A percentile compares a stretch with the other conserved stretches of the same genome.
Evolutionary conservation across 2,113 vertebrate species (phyloP).

Genomic region (Istiophorus platypterus): DNA sequence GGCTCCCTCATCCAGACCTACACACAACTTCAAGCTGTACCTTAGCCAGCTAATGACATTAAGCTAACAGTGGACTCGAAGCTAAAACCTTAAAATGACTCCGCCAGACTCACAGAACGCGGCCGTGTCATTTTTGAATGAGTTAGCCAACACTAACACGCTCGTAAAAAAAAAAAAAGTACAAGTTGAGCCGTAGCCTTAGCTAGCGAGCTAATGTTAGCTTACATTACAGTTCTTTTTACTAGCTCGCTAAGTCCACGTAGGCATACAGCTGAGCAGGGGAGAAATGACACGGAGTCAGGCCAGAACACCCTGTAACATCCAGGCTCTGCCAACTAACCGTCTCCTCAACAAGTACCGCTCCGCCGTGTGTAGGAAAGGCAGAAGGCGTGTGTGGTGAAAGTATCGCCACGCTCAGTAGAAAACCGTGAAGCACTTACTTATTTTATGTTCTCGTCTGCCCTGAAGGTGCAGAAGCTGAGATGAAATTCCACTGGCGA

Average conservation of each 20-base stretch:
- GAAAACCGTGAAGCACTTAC: slow-evolving; percentile 79
- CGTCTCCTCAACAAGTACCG: background rate
- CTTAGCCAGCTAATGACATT: slow-evolving; percentile 15
- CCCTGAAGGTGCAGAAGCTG: slow-evolving; percentile 90
- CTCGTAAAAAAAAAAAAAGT: slow-evolving; percentile 46
- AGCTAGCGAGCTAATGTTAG: slow-evolving; percentile 73
- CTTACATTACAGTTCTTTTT: slow-evolving; percentile 55
- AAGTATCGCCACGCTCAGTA: background rate
- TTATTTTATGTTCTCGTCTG: slow-evolving; percentile 87
- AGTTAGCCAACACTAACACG: background rate
- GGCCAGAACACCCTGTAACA: slow-evolving; percentile 67
- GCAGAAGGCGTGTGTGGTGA: background rate
- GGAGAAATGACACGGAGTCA: slow-evolving; percentile 81
- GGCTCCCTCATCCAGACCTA: slow-evolving; percentile 54
- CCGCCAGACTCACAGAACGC: accelerated
- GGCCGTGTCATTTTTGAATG: background rate
- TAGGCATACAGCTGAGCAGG: slow-evolving; percentile 83
- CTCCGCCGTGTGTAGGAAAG: accelerated
- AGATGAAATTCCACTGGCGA: slow-evolving; percentile 90
- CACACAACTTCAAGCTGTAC: slow-evolving; percentile 59
- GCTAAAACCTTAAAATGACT: background rate
- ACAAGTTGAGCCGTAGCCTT: slow-evolving; percentile 47
- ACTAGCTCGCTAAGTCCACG: slow-evolving; percentile 84
- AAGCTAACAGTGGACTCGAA: background rate
- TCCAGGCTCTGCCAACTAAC: background rate